Percentiles rank a stretch among this genome's conserved stretches.
phyloP scores from a whole-genome alignment of 2,113 vertebrate species.

The Sialia sialis region DNA sequence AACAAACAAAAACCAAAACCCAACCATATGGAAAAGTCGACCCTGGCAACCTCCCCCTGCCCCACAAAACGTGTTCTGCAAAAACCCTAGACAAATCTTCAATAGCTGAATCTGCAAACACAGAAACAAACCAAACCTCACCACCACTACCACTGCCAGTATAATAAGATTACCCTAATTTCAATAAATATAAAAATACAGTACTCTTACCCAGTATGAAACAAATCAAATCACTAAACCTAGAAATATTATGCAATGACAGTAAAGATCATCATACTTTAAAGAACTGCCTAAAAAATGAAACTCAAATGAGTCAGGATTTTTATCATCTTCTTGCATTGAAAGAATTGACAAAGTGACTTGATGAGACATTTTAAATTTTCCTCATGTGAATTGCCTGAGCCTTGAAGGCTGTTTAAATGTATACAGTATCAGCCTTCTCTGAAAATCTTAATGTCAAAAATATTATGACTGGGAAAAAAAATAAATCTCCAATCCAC shows the following conservation, averaged over 20 bases:
- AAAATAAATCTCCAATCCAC: conserved; percentile 1
- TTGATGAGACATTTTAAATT: conserved; percentile 36
- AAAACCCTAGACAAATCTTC: not conserved
- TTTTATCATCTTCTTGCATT: conserved; percentile 32
- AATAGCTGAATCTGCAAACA: not conserved
- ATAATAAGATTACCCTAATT: not conserved
- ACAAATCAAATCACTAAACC: not conserved
- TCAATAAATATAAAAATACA: not conserved
- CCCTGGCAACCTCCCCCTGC: rapidly evolving
- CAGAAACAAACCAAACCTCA: not conserved
- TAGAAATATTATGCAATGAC: not conserved
- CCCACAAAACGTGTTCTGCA: not conserved
- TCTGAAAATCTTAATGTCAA: conserved; percentile 45
- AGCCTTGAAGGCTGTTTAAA: conserved; percentile 47
- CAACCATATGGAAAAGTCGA: rapidly evolving
- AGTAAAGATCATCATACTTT: conserved; percentile 7
- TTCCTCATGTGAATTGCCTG: conserved; percentile 48
- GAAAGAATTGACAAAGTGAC: conserved; percentile 32
- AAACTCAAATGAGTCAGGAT: not conserved
- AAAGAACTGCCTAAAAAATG: conserved; percentile 44
- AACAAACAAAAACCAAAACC: not conserved
- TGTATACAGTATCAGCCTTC: not conserved
- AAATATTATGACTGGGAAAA: conserved; percentile 33
- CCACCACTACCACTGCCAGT: rapidly evolving
- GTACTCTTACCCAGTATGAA: not conserved